A percentile compares a stretch with the other conserved stretches of the same genome.
These are phyloP conservation scores for Suncus etruscus DNA, from an alignment of 2,113 vertebrate genomes.

Conservation along the genomic window DNA sequence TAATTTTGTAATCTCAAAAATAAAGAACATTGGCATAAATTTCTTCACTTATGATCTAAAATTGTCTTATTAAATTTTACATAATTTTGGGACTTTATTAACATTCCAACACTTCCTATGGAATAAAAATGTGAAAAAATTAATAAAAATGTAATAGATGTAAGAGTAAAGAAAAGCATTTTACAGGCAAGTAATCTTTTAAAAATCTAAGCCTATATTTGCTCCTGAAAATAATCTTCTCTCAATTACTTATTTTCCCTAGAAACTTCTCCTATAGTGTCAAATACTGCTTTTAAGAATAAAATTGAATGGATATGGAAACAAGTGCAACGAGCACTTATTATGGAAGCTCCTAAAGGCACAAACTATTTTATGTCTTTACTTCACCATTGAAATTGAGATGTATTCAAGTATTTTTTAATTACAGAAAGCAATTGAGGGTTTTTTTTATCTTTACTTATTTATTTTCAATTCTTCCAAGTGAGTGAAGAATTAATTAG, in stretches of 20 bases:
- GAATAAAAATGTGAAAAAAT: neutral
- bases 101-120: neutral
- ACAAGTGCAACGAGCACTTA: neutral
- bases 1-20: neutral
- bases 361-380: neutral
- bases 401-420: neutral
- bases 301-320: neutral
- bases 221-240: neutral
- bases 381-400: constrained; percentile 20
- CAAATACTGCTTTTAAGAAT: neutral
- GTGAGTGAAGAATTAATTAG: neutral
- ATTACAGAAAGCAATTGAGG: neutral
- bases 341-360: neutral
- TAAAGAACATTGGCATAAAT: neutral
- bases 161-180: neutral
- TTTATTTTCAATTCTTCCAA: constrained; percentile 33
- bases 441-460: neutral
- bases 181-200: neutral
- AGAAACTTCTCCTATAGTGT: neutral
- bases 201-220: neutral
- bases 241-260: neutral
- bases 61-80: constrained; percentile 12
- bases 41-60: neutral
- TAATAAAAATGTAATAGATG: neutral
- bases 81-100: constrained; percentile 4